A percentile compares a stretch with the other conserved stretches of the same genome.
Conservation (phyloP, 2,113 vertebrate genomes). For the Muntiacus reevesi region DNA sequence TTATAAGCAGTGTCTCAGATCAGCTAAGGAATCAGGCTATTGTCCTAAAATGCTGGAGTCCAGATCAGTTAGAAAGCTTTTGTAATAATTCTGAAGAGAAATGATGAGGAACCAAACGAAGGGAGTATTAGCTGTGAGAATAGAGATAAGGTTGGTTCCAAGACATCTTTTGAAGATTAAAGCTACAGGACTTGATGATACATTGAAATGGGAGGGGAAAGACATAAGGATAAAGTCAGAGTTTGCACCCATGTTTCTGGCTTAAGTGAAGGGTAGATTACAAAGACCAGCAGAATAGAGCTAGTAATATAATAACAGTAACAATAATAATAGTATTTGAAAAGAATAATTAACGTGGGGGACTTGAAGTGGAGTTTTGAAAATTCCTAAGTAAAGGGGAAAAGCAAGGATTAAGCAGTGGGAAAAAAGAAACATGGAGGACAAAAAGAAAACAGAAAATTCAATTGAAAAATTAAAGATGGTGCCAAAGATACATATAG, state of each 20-base stretch:
- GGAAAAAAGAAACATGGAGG: background rate
- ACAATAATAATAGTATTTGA: background rate
- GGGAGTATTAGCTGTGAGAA: background rate
- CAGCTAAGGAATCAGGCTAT: background rate
- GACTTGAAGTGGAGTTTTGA: background rate
- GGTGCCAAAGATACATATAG: background rate
- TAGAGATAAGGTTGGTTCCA: background rate
- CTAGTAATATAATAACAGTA: background rate
- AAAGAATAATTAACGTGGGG: background rate
- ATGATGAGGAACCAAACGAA: background rate
- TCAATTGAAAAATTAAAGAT: background rate
- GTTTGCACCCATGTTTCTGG: background rate
- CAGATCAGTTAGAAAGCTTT: background rate
- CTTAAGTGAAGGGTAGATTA: background rate
- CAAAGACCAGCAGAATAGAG: background rate
- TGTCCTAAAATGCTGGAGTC: background rate
- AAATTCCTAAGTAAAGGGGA: background rate
- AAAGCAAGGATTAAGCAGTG: background rate
- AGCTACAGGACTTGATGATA: background rate
- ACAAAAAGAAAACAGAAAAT: background rate
- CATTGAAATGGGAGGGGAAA: background rate
- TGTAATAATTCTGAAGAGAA: background rate
- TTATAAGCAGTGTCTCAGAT: background rate
- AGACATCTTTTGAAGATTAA: background rate
- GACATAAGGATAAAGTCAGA: background rate